Evolutionary conservation across 2,888 invertebrate species (phyloP).

Genomic region (Dryobotodes eremita): DNA sequence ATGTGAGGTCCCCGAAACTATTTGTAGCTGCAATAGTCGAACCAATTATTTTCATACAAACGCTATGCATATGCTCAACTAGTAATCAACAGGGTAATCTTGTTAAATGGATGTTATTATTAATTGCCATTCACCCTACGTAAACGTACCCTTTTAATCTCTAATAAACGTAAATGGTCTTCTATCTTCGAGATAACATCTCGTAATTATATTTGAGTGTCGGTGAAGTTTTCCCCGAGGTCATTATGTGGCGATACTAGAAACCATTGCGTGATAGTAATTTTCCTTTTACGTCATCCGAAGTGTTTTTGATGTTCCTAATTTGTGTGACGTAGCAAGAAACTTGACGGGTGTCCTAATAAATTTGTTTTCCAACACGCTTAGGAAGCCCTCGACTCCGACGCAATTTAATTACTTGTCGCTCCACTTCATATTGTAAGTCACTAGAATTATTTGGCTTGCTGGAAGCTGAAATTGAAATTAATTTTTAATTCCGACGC

Average conservation of each 20-base stretch:
- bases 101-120: conserved; percentile 63
- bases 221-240: conserved; percentile 62
- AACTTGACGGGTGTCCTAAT: conserved; percentile 33
- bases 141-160: conserved; percentile 65
- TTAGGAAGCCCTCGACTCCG: conserved; percentile 27
- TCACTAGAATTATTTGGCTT: conserved; percentile 53
- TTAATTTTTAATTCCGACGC: conserved; percentile 57
- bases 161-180: conserved; percentile 66
- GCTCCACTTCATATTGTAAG: conserved; percentile 54
- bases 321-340: conserved; percentile 41
- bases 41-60: conserved; percentile 49
- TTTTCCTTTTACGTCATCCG: conserved; percentile 58
- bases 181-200: conserved; percentile 71
- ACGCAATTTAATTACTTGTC: conserved; percentile 56
- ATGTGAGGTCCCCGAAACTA: conserved; percentile 12
- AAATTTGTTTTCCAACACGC: conserved; percentile 43
- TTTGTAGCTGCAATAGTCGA: conserved; percentile 30
- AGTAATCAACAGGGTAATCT: conserved; percentile 60
- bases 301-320: conserved; percentile 56
- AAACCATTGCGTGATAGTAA: conserved; percentile 57
- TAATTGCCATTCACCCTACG: conserved; percentile 56
- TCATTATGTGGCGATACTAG: conserved; percentile 56
- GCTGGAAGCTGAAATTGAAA: conserved; percentile 52
- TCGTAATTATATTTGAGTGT: conserved; percentile 68
- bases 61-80: conserved; percentile 23